Base-by-base conservation (phyloP, 2,797 vertebrate genomes). In the Alcedo atthis region DNA sequence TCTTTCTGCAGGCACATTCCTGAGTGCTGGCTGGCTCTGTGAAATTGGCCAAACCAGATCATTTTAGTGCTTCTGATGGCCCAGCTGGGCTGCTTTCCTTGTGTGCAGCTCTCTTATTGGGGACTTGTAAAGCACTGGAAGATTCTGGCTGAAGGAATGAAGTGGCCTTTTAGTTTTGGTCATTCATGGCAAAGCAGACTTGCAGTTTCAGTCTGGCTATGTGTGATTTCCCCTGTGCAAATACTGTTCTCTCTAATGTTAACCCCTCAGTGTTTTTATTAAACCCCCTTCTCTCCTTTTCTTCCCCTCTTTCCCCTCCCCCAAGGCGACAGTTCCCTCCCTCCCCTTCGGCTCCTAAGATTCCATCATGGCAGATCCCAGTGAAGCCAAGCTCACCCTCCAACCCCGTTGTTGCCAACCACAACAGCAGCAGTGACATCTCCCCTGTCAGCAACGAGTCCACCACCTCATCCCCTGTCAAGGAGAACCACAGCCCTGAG, bases 401-500 rank as follows among this genome's bases (percentile, higher is more conserved):
- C 82, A 97, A 95, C 95, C 91, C 98, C 0, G 97, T 97, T 0
- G 97, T 98, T 2, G 85, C 96, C 95, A 99, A 98, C 97, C 99
- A 99, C 96, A 98, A 98, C 94, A 99, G 99, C 98, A 99, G 99
- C 98, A 99, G 99, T 3, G 99, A 99, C 98, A 99, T 99, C 97
- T 99, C 99, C 0, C 99, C 99, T 0, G 98, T 99, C 95, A 99
- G 99, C 96, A 98, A 98, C 0, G 99, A 99, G 97, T 99, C 99
- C 0, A 85, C 97, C 55, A 97, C 97, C 25, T 98, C 98, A 2
- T 99, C 99, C 3, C 99, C 99, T 0, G 70, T 98, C 88, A 99
- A 99, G 96, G 99, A 99, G 74, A 98, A 95, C 95, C 98, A 98
- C 96, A 98, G 98, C 84, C 98, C 98, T 1, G 98, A 98, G 96